These are phyloP conservation scores for Aurelia coerulea DNA, from an alignment of 30 jellyfish, hydroid and myxozoan species.

Conservation along the genomic window DNA sequence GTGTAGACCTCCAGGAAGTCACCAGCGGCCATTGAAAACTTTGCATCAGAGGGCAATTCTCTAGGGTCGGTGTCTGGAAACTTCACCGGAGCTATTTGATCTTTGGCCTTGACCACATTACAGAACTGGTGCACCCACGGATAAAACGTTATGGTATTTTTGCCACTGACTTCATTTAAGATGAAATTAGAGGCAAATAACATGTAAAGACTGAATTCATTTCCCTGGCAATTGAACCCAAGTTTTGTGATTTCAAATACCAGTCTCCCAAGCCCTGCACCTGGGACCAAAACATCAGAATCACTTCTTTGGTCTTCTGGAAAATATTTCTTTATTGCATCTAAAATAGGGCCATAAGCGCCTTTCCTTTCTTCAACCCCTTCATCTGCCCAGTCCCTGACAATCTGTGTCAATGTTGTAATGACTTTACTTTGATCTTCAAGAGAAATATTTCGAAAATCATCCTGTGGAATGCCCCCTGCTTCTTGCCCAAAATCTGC, in stretches of 20 bases:
- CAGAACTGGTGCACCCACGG: slow-evolving; percentile 99
- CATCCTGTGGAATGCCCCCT: background rate
- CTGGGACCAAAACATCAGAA: slow-evolving; percentile 90
- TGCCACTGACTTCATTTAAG: slow-evolving; percentile 44
- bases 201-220: slow-evolving; percentile 95
- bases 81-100: slow-evolving; percentile 72
- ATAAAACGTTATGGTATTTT: slow-evolving; percentile 57
- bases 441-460: slow-evolving; percentile 40
- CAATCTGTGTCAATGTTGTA: slow-evolving; percentile 92
- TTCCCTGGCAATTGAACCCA: slow-evolving; percentile 94
- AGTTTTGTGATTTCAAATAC: slow-evolving; percentile 87
- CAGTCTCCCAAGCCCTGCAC: slow-evolving; percentile 98
- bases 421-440: slow-evolving; percentile 88
- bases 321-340: slow-evolving; percentile 68
- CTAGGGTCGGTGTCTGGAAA: slow-evolving; percentile 95
- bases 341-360: slow-evolving; percentile 73
- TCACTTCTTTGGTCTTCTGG: slow-evolving; percentile 55
- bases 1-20: slow-evolving; percentile 94
- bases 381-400: slow-evolving; percentile 97
- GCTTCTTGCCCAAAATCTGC: slow-evolving; percentile 56
- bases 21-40: slow-evolving; percentile 98
- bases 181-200: slow-evolving; percentile 95
- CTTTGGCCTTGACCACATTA: slow-evolving; percentile 65
- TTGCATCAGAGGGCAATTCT: slow-evolving; percentile 53
- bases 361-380: slow-evolving; percentile 85